Percentiles rank a stretch among this genome's conserved stretches.
These are phyloP conservation scores for Rhynchotus rufescens DNA, from an alignment of 2,797 vertebrate species.

Conservation along the genomic window DNA sequence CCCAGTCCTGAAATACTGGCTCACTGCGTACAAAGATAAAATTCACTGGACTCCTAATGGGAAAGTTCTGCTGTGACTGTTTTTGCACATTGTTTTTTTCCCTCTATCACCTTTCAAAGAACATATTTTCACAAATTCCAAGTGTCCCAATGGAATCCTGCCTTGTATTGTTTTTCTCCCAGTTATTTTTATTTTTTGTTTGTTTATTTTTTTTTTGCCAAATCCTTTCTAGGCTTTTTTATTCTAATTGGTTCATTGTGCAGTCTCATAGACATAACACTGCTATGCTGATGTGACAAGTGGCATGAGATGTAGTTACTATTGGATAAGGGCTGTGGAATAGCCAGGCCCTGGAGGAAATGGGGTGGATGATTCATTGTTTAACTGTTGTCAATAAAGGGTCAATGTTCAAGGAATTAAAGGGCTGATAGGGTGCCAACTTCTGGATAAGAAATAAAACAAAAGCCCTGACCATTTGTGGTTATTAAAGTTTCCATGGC, in stretches of 20 bases:
- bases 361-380: background rate
- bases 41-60: background rate
- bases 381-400: slow-evolving; percentile 12
- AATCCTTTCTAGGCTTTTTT: background rate
- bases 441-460: slow-evolving; percentile 44
- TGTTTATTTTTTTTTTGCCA: background rate
- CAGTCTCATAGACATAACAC: background rate
- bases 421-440: slow-evolving; percentile 30
- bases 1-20: background rate
- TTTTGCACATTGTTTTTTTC: background rate
- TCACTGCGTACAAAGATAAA: background rate
- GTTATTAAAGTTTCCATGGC: slow-evolving; percentile 64
- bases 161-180: background rate
- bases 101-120: background rate
- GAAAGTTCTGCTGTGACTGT: background rate
- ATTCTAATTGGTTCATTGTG: background rate
- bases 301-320: background rate
- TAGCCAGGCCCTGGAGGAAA: background rate
- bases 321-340: background rate
- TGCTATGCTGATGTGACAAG: background rate
- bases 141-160: background rate
- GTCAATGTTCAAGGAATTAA: slow-evolving; percentile 32
- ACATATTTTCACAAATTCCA: background rate
- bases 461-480: slow-evolving; percentile 52
- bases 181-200: background rate